Base-by-base conservation (phyloP, 2,888 invertebrate genomes). In the Gastrophysa polygoni region DNA sequence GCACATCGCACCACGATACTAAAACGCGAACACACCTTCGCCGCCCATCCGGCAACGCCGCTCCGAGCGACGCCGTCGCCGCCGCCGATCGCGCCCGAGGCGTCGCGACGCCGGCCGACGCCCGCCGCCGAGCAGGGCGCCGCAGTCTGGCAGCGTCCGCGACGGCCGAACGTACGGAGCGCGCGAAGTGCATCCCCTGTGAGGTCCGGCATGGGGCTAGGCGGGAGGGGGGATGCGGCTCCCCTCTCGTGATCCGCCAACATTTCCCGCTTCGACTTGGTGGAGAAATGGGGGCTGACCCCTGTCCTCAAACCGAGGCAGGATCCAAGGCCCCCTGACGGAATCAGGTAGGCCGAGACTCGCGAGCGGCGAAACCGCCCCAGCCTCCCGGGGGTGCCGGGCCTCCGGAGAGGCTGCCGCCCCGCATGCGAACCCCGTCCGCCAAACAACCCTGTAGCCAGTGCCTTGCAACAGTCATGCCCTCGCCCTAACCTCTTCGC, bases 251-350 rank as follows among this genome's bases (percentile, higher is more conserved):
- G 84, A 85, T 84, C 87, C 88, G 89, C 88, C 92, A 92, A 91
- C 92, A 95, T 95, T 95, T 93, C 95, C 90, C 94, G 93, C 88
- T 92, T 95, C 91, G 94, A 94, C 90, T 93, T 94, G 88, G 90
- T 93, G 87, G 94, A 95, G 88, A 92, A 93, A 93, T 95, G 95
- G 95, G 95, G 95, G 91, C 92, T 95, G 87, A 94, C 94, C 90
- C 95, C 95, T 90, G 93, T 94, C 91, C 92, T 94, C 89, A 91
- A 91, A 87, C 93, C 93, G 91, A 92, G 93, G 89, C 93, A 92
- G 91, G 93, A 93, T 88, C 91, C 91, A 84, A 83, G 87, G 87
- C 90, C 93, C 92, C 89, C 89, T 83, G 88, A 89, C 83, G 88
- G 87, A 82, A 88, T 88, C 86, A 90, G 90, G 90, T 90, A 88